A percentile compares a stretch with the other conserved stretches of the same genome.
These are phyloP conservation scores for Gavialis gangeticus DNA, from an alignment of 2,113 vertebrate species.

Conservation along the genomic window DNA sequence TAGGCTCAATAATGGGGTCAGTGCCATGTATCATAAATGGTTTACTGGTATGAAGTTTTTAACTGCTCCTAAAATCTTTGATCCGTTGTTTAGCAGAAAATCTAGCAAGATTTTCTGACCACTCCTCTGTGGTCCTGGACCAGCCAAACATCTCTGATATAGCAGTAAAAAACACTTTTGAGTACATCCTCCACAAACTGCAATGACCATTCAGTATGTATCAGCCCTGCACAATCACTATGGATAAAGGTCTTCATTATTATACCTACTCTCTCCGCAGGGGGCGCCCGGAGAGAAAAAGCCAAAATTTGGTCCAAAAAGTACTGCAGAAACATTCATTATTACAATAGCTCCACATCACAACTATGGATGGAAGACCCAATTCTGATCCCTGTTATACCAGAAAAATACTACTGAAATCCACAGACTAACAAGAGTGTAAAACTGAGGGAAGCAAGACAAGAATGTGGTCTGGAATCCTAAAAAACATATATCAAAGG, in stretches of 20 bases:
- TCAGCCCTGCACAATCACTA: neutral
- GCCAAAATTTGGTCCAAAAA: neutral
- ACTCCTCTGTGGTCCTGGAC: accelerated
- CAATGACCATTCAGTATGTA: accelerated
- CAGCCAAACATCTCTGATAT: neutral
- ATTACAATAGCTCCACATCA: neutral
- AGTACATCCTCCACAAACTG: accelerated
- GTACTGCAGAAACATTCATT: neutral
- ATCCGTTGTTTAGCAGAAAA: neutral
- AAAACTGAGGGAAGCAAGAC: accelerated
- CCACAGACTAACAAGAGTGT: neutral
- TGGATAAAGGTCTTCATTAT: too few relatives aligned
- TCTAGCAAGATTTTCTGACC: neutral
- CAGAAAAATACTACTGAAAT: accelerated
- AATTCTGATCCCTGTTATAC: neutral
- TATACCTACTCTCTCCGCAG: neutral
- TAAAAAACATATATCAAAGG: neutral
- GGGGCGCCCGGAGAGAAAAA: accelerated
- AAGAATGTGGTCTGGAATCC: neutral
- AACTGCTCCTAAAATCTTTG: neutral
- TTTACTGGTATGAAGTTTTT: neutral
- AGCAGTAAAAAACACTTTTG: neutral
- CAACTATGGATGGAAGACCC: neutral
- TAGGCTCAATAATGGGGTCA: neutral
- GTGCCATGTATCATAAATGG: neutral